Percentiles rank a stretch among this genome's conserved stretches.
Evolutionary conservation across 2,888 invertebrate species (phyloP).

Genomic region (Dione vanillae): DNA sequence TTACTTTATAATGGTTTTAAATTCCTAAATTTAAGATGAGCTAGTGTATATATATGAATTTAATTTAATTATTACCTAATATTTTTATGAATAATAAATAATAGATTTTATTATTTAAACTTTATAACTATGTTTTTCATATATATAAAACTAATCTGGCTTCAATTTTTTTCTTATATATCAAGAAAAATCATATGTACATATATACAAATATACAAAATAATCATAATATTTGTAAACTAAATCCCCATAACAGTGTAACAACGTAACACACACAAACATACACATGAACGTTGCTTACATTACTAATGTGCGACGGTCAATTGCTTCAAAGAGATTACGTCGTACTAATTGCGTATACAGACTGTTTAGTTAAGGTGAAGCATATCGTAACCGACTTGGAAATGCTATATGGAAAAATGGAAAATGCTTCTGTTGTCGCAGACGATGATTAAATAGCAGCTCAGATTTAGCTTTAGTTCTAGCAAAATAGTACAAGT

Average conservation of each 20-base stretch:
- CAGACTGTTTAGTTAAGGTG: constrained; percentile 69
- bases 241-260: too few species aligned
- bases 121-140: too few species aligned
- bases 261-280: constrained; percentile 23
- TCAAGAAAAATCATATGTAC: too few species aligned
- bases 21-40: background rate
- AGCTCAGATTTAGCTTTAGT: too few species aligned
- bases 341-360: constrained; percentile 64
- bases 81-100: background rate
- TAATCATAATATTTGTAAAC: too few species aligned
- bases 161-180: too few species aligned
- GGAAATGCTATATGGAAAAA: background rate
- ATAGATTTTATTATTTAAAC: background rate
- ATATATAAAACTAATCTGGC: too few species aligned
- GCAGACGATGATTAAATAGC: too few species aligned
- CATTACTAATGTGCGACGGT: constrained; percentile 58
- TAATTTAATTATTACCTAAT: background rate
- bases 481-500: too few species aligned
- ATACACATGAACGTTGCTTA: constrained; percentile 55
- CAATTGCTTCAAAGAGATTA: constrained; percentile 57
- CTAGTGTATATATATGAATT: background rate
- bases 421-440: too few species aligned
- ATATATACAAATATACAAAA: too few species aligned
- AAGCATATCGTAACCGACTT: constrained; percentile 30
- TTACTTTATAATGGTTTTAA: constrained; percentile 39